Base-by-base conservation (phyloP, 2,888 invertebrate genomes). In the Orthonevra nobilis region DNA sequence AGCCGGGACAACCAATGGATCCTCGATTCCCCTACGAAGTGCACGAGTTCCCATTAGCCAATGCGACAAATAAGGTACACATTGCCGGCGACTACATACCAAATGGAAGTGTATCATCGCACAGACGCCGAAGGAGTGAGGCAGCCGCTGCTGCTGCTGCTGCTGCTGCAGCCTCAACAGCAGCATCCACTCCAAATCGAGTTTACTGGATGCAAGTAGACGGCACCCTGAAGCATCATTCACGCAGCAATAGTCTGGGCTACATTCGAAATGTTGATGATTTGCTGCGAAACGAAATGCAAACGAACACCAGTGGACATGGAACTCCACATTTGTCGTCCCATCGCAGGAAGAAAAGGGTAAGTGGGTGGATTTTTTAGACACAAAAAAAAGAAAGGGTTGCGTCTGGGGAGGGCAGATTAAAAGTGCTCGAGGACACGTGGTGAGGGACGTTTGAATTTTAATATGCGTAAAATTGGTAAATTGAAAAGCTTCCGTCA, bases 241-340 rank as follows among this genome's bases (percentile, higher is more conserved):
- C 86, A 9, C 86, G 87, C 28, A 87, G 86, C 84, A 87, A 86
- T 70, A 87, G 87, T 82, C 58, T 86, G 74, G 86, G 85, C 9
- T 87, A 85, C 28, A 86, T 87, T 81, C 86, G 86, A 32, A 88
- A 88, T 81, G 85, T 87, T 56, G 88, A 87, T 74, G 88, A 88
- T 83, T 81, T 87, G 74, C 69, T 88, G 68, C 54, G 46, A 10
- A 77, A 60, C 38, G 77, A 77, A 58, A 52, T 77, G 32, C 83
- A 85, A 46, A 84, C 87, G 44, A 72, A 85, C 82, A 84, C 85
- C 56, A 82, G 81, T 79, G 81, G 82, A 54, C 40, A 70, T 44
- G 84, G 83, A 34, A 86, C 86, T 17, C 84, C 83, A 64, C 84
- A 85, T 40, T 85, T 85, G 14, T 85, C n/a, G n/a, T n/a, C 86